Conservation (phyloP, 2,797 vertebrate genomes). For the Chaetophractus vellerosus region DNA sequence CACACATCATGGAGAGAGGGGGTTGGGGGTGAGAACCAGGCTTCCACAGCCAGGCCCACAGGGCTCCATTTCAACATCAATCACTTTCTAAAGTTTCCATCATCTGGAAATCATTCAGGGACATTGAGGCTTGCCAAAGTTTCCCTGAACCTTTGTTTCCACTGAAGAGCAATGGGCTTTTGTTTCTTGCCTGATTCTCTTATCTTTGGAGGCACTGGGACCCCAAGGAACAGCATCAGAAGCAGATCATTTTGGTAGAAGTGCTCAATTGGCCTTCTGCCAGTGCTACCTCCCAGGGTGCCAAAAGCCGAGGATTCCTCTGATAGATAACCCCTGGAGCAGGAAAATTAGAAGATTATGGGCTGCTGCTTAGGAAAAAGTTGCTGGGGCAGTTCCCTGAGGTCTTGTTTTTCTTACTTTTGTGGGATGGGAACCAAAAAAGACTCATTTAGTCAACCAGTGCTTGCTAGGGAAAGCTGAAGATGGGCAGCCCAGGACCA, state of each 20-base stretch:
- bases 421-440: slow-evolving; percentile 57
- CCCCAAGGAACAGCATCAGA: not conserved
- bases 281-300: slow-evolving; percentile 7
- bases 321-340: not conserved
- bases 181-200: not conserved
- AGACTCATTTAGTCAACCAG: not conserved
- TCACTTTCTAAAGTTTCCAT: not conserved
- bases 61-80: slow-evolving; percentile 36
- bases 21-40: not conserved
- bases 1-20: not conserved
- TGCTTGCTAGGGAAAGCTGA: slow-evolving; percentile 34
- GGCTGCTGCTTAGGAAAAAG: slow-evolving; percentile 20
- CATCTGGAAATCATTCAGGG: slow-evolving; percentile 59
- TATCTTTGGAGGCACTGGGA: not conserved
- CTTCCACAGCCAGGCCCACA: not conserved
- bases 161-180: not conserved
- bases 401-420: not conserved
- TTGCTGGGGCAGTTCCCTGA: slow-evolving; percentile 2
- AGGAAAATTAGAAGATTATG: slow-evolving; percentile 51
- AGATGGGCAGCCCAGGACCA: not conserved
- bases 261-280: not conserved
- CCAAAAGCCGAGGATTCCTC: not conserved
- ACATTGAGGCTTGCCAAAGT: slow-evolving; percentile 19
- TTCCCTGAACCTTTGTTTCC: not conserved
- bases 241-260: not conserved